Percentiles rank a stretch among this genome's conserved stretches.
phyloP scores from a whole-genome alignment of 2,888 invertebrate genomes.

The Tenthredo mesomela region DNA sequence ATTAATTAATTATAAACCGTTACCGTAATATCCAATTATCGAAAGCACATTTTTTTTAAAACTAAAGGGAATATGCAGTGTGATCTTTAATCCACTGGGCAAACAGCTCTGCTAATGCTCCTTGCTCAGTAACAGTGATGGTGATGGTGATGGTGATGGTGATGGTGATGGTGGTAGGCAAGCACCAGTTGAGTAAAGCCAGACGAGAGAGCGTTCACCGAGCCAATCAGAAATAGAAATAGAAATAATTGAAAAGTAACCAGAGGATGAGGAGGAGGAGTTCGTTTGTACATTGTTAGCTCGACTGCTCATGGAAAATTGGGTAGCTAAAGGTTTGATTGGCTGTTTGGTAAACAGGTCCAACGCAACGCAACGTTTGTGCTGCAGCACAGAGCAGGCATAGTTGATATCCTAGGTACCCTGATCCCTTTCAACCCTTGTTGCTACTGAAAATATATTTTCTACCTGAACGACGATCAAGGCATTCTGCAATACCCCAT shows the following conservation, averaged over 20 bases:
- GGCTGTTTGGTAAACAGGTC: slow-evolving; percentile 68
- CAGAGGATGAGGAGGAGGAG: neutral
- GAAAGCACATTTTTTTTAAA: neutral
- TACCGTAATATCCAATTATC: neutral
- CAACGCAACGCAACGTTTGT: slow-evolving; percentile 58
- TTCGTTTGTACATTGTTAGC: slow-evolving; percentile 63
- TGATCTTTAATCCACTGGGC: neutral
- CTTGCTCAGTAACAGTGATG: neutral
- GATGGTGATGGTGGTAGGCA: neutral
- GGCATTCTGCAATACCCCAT: slow-evolving; percentile 13
- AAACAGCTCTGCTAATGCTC: neutral
- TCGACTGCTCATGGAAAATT: slow-evolving; percentile 67
- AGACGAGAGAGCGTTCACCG: neutral
- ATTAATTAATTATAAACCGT: neutral
- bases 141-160: neutral
- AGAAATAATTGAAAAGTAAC: slow-evolving; percentile 49
- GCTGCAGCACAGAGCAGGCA: slow-evolving; percentile 60
- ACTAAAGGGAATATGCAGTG: neutral
- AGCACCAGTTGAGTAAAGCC: neutral
- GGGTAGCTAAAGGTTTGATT: slow-evolving; percentile 68
- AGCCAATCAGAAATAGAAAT: slow-evolving; percentile 14
- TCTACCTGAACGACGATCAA: neutral
- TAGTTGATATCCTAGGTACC: slow-evolving; percentile 56
- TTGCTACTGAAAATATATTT: slow-evolving; percentile 60
- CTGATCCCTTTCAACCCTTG: slow-evolving; percentile 57